Evolutionary conservation across 2,113 vertebrate genomes (phyloP).

Genomic region (Carassius carassius): DNA sequence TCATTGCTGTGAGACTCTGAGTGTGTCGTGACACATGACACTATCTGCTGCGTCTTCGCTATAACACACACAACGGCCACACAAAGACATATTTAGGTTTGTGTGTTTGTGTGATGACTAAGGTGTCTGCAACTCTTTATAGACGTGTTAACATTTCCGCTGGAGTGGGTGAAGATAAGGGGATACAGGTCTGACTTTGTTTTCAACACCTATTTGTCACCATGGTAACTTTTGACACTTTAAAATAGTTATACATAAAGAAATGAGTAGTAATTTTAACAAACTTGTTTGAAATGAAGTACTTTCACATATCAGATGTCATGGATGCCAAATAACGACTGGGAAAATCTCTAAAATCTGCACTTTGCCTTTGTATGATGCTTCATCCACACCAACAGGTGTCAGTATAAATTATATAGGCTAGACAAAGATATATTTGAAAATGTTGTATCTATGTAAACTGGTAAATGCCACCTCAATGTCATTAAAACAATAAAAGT

Average conservation of each 20-base stretch:
- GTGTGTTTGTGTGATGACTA: conserved; percentile 39
- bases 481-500: no score
- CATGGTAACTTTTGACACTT: neutral
- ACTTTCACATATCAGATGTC: neutral
- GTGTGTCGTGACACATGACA: conserved; percentile 6
- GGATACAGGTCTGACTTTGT: neutral
- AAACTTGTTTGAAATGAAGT: neutral
- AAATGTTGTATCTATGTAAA: no score
- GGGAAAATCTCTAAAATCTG: neutral
- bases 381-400: neutral
- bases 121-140: conserved; percentile 22
- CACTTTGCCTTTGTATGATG: neutral
- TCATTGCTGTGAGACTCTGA: neutral
- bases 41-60: conserved; percentile 41
- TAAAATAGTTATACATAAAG: neutral
- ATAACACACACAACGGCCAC: conserved; percentile 17
- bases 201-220: neutral
- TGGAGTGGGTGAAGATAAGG: conserved; percentile 4
- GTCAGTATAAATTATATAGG: neutral
- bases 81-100: conserved; percentile 62
- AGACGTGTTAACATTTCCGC: conserved; percentile 18
- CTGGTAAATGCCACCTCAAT: neutral
- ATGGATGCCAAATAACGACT: neutral
- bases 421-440: neutral
- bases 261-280: neutral